Evolutionary conservation across 2,113 vertebrate genomes (phyloP).

Genomic region (Rhinolophus ferrumequinum): DNA sequence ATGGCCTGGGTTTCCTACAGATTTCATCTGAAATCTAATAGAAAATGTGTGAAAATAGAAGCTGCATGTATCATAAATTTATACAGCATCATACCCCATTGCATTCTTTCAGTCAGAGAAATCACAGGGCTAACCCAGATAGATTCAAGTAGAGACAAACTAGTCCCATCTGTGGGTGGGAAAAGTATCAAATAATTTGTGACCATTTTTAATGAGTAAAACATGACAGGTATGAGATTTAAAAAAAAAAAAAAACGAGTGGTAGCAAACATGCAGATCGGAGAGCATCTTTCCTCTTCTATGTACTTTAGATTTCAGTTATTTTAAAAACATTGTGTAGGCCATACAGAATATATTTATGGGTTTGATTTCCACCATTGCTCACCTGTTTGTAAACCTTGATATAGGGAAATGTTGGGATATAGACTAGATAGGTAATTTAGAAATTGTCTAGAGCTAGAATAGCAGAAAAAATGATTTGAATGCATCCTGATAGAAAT

Average conservation of each 20-base stretch:
- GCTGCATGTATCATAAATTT: not conserved
- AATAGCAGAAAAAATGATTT: not conserved
- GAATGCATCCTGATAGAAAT: not conserved
- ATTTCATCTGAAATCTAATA: slow-evolving; percentile 10
- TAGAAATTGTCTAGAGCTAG: not conserved
- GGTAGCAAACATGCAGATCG: not conserved
- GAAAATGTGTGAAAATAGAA: slow-evolving; percentile 52
- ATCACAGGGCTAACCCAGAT: not conserved
- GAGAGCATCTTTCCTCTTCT: not conserved
- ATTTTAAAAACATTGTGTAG: not conserved
- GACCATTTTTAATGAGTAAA: not conserved
- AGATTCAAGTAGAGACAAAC: not conserved
- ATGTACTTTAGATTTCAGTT: not conserved
- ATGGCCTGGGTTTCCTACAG: slow-evolving; percentile 16
- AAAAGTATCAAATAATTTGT: not conserved
- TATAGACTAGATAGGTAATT: not conserved
- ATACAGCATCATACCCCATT: not conserved
- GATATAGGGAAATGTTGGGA: not conserved
- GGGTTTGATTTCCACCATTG: not conserved
- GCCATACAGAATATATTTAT: not conserved
- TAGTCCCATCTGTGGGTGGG: not conserved
- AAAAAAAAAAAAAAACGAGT: not conserved
- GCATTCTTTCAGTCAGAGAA: not conserved
- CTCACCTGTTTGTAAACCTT: not conserved
- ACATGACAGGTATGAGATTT: not conserved